These are phyloP conservation scores for Drosophila lutescens DNA, from an alignment of 2,888 invertebrate species.

Conservation along the genomic window DNA sequence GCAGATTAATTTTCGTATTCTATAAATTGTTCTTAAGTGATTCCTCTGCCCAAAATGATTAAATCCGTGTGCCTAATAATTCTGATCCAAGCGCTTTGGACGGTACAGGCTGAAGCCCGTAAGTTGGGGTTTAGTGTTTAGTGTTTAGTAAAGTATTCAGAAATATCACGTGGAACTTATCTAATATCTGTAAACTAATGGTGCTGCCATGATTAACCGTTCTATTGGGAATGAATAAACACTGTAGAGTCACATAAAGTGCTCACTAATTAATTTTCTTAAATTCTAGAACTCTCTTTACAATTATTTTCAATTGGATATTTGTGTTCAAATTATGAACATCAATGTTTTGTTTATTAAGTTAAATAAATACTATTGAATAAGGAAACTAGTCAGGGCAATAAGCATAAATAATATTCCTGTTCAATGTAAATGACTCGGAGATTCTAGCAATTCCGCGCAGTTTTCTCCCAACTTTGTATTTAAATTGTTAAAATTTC, in stretches of 20 bases:
- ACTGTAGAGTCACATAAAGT: neutral
- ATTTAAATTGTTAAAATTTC: neutral
- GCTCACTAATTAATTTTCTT: too few species aligned
- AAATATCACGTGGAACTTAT: neutral
- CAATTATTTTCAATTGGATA: too few species aligned
- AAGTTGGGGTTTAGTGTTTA: conserved; percentile 33
- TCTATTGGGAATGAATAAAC: neutral
- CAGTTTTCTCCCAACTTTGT: neutral
- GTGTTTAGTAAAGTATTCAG: neutral
- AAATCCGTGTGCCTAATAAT: conserved; percentile 49
- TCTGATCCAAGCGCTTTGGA: conserved; percentile 42
- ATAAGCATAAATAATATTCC: neutral
- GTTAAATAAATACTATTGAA: too few species aligned
- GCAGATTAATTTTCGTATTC: neutral
- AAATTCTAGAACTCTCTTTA: too few species aligned
- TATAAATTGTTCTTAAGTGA: conserved; percentile 3
- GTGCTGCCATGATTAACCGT: neutral
- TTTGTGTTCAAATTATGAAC: too few species aligned
- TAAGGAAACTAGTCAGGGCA: too few species aligned
- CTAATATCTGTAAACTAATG: neutral
- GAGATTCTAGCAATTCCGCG: neutral
- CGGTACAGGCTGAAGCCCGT: conserved; percentile 57
- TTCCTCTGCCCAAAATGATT: conserved; percentile 46
- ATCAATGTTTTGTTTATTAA: too few species aligned
- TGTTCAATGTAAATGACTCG: neutral